Conservation (phyloP, 2,113 vertebrate species). For the Forbesichthys papilliferus region DNA sequence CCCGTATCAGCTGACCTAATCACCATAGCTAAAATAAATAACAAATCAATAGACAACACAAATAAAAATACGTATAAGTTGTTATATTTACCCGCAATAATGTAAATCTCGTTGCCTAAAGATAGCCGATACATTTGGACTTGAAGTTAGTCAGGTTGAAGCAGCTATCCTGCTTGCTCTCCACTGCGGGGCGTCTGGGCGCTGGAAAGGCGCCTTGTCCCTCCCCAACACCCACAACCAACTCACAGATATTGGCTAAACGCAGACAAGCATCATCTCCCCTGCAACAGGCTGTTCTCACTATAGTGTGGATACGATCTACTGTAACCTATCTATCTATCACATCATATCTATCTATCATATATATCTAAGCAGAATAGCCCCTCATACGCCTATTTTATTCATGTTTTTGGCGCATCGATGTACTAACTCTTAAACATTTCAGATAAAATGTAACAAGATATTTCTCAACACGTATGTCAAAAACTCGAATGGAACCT, state of each 20-base stretch:
- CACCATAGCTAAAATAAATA: neutral
- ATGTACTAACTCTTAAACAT: too few species aligned
- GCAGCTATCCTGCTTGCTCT: constrained; percentile 40
- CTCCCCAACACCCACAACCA: constrained; percentile 3
- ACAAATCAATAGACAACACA: neutral
- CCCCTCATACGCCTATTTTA: neutral
- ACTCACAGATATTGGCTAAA: neutral
- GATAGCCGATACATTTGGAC: neutral
- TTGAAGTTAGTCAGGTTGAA: constrained; percentile 29
- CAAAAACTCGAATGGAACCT: too few species aligned
- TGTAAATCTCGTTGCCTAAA: neutral
- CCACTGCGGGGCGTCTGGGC: constrained; percentile 85
- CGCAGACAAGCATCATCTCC: too few species aligned
- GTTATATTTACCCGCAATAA: neutral
- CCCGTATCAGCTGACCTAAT: neutral
- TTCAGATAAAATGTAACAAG: too few species aligned
- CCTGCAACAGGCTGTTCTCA: neutral
- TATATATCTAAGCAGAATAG: neutral
- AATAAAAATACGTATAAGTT: neutral
- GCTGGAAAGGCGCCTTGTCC: constrained; percentile 58
- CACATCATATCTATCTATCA: neutral
- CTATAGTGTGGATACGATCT: neutral
- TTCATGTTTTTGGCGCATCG: neutral
- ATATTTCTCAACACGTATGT: too few species aligned
- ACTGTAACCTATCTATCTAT: neutral